A percentile compares a stretch with the other conserved stretches of the same genome.
Conservation (phyloP, 2,888 invertebrate genomes). For the Tetheella fluctuosa region DNA sequence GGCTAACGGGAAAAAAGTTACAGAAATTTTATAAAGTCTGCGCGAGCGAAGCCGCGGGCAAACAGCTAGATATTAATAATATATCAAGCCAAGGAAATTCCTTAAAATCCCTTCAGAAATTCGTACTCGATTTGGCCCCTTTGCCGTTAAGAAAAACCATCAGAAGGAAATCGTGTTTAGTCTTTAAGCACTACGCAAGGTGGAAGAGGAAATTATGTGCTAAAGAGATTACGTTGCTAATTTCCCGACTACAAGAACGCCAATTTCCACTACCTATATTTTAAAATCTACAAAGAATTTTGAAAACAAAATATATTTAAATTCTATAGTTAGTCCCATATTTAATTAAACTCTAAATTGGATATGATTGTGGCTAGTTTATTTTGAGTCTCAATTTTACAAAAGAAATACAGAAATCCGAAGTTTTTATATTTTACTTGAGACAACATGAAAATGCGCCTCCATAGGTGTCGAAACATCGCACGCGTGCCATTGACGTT, state of each 20-base stretch:
- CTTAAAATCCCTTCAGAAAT: not conserved
- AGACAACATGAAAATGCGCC: not conserved
- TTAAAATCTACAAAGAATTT: not conserved
- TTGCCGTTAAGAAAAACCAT: slow-evolving; percentile 17
- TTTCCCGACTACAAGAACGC: slow-evolving; percentile 63
- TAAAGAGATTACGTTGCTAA: slow-evolving; percentile 72
- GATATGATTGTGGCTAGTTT: too few relatives aligned
- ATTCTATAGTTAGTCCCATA: too few relatives aligned
- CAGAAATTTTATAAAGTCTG: too few relatives aligned
- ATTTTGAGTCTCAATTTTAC: too few relatives aligned
- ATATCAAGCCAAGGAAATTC: not conserved
- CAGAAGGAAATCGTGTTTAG: slow-evolving; percentile 57
- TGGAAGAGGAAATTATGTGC: slow-evolving; percentile 70
- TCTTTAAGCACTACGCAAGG: slow-evolving; percentile 46
- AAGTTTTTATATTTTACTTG: not conserved
- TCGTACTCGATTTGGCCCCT: not conserved
- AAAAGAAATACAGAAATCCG: too few relatives aligned
- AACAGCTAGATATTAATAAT: not conserved
- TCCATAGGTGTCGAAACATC: slow-evolving; percentile 14
- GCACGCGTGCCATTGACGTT: slow-evolving; percentile 22
- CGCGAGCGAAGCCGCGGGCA: too few relatives aligned
- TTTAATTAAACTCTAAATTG: too few relatives aligned
- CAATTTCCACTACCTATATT: slow-evolving; percentile 38
- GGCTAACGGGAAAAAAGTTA: too few relatives aligned
- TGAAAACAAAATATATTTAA: too few relatives aligned